Evolutionary conservation across 2,797 vertebrate species (phyloP), one percentile per base, ranked within the genome.

Genomic region (Myripristis jacobus): DNA sequence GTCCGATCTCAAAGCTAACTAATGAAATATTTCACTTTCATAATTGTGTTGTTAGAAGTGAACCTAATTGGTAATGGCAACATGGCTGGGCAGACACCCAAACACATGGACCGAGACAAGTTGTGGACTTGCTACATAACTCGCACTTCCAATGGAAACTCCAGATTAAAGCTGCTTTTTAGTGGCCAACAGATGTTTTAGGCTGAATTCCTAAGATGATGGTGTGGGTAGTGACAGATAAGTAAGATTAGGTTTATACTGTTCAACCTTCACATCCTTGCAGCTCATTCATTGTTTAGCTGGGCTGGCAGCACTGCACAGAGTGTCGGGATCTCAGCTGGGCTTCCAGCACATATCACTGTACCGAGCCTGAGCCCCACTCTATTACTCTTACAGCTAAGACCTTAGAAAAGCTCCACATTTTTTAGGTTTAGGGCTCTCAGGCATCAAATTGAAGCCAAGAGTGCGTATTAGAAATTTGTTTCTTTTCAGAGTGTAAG

Each of bases 71-170:
- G 13, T 48, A 25, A 5, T 31, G 41, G 51, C 38, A 64, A 64
- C 68, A 52, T 4, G 19, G 29, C 55, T 1, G 2, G 62, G 36
- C 47, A n/a, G 21, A 34, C 15, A 15, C 73, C 70, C 80, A 75
- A 77, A 77, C 46, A 81, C 36, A 74, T 7, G 60, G 54, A 38
- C 43, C 16, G 48, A 66, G 46, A 61, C 36, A 31, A 7, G 46
- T 10, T 48, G 46, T 48, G 46, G 46, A 48, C 5, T 19, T 10
- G 56, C 47, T 18, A 18, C 31, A 66, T 4, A 47, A 55, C 27
- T 34, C 25, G n/a, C 16, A 48, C 19, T 19, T 59, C 13, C 18
- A 16, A 54, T 16, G 52, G 36, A 60, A n/a, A 56, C 11, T n/a
- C 22, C 4, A 3, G 6, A 29, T 36, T 27, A 41, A 24, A 74